Percentiles rank a stretch among this genome's conserved stretches.
Evolutionary conservation across 2,113 vertebrate species (phyloP).

Genomic region (Elanus axillaris): DNA sequence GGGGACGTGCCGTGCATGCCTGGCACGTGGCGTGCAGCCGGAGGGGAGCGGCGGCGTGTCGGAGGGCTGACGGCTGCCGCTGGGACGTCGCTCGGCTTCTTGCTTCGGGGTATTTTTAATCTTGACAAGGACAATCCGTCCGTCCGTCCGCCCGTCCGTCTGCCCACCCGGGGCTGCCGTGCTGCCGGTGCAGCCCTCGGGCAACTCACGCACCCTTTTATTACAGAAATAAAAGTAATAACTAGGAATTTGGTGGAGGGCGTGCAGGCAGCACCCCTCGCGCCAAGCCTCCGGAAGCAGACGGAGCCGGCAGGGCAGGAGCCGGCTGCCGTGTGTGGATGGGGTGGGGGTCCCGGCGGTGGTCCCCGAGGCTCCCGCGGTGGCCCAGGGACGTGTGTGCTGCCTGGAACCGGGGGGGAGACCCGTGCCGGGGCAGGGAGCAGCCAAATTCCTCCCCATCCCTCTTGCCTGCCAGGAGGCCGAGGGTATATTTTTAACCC

Average conservation of each 20-base stretch:
- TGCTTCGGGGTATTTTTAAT: background rate
- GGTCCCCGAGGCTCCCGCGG: background rate
- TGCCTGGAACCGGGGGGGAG: background rate
- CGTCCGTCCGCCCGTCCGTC: background rate
- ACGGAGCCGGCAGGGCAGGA: background rate
- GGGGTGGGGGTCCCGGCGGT: background rate
- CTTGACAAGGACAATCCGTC: background rate
- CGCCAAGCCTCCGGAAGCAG: no score
- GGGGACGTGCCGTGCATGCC: background rate
- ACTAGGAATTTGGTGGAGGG: no score
- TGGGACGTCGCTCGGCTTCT: background rate
- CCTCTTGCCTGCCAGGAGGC: background rate
- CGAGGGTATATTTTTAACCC: background rate
- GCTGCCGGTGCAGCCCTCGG: background rate
- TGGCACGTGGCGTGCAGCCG: background rate
- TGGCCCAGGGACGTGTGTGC: background rate
- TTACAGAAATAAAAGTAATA: no score
- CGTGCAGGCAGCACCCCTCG: no score
- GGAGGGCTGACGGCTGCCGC: no score
- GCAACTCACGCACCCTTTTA: background rate
- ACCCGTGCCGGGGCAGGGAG: background rate
- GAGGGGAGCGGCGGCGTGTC: background rate
- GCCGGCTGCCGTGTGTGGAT: background rate
- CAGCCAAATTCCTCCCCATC: background rate
- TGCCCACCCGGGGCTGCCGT: background rate